Conservation (phyloP, 2,797 vertebrate species). For the Darevskia nairensis region DNA sequence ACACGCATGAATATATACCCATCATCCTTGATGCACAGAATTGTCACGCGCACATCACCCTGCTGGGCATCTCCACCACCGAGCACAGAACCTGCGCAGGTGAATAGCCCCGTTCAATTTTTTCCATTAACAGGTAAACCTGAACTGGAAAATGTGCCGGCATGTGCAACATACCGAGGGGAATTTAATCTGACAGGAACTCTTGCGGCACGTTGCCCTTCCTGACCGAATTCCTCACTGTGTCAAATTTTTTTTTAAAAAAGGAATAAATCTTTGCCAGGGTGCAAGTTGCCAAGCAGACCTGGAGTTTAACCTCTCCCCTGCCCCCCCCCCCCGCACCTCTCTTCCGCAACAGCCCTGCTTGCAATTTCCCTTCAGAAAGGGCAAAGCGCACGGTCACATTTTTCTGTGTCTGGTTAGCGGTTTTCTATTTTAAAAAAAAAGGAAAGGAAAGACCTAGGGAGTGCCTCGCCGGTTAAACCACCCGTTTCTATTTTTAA, state of each 20-base stretch:
- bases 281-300: background rate
- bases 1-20: background rate
- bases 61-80: no score
- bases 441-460: background rate
- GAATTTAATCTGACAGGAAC: background rate
- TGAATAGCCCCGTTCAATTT: no score
- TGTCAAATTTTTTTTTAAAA: background rate
- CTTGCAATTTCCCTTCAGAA: background rate
- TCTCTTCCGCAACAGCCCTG: background rate
- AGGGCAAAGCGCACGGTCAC: background rate
- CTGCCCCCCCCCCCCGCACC: background rate
- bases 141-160: background rate
- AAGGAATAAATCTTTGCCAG: background rate
- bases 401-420: background rate
- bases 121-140: background rate
- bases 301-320: no score
- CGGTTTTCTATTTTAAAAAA: background rate
- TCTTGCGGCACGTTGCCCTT: background rate
- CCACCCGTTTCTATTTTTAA: constrained; percentile 13
- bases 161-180: background rate
- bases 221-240: background rate
- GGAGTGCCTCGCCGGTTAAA: background rate
- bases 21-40: background rate
- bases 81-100: background rate
- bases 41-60: no score